phyloP scores from a whole-genome alignment of 2,888 invertebrate genomes.

The Tachystola acroxantha region DNA sequence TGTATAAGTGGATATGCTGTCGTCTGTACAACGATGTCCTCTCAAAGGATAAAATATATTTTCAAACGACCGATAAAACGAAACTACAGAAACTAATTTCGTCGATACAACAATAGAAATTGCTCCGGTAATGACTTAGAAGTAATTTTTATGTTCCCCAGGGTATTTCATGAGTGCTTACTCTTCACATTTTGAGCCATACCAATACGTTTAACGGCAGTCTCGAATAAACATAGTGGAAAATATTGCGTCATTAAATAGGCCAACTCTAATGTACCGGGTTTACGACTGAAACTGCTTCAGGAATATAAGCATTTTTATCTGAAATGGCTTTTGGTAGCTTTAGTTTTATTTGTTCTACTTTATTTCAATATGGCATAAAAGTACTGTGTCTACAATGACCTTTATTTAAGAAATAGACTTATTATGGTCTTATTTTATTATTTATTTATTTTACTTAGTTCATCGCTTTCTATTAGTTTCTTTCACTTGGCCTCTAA shows the following conservation, averaged over 20 bases:
- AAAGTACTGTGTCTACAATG: too few relatives aligned
- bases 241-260: constrained; percentile 44
- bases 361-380: too few relatives aligned
- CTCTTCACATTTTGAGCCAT: constrained; percentile 25
- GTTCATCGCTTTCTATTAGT: too few relatives aligned
- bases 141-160: constrained; percentile 34
- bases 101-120: constrained; percentile 17
- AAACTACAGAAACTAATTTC: constrained; percentile 18
- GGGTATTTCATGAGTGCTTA: constrained; percentile 21
- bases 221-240: constrained; percentile 36
- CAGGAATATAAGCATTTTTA: too few relatives aligned
- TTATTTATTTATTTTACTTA: neutral
- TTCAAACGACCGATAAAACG: constrained; percentile 23
- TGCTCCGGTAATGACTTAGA: constrained; percentile 15
- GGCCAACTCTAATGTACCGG: constrained; percentile 27
- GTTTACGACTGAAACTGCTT: constrained; percentile 31
- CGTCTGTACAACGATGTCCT: too few relatives aligned
- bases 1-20: too few relatives aligned
- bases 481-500: too few relatives aligned
- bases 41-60: constrained; percentile 4
- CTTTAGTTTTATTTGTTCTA: neutral
- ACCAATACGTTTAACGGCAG: constrained; percentile 37
- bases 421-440: too few relatives aligned
- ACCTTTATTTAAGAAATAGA: too few relatives aligned
- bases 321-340: neutral